Percentiles rank a stretch among this genome's conserved stretches.
These are phyloP conservation scores for Drosophila histrio DNA, from an alignment of 2,888 invertebrate genomes.

Conservation along the genomic window DNA sequence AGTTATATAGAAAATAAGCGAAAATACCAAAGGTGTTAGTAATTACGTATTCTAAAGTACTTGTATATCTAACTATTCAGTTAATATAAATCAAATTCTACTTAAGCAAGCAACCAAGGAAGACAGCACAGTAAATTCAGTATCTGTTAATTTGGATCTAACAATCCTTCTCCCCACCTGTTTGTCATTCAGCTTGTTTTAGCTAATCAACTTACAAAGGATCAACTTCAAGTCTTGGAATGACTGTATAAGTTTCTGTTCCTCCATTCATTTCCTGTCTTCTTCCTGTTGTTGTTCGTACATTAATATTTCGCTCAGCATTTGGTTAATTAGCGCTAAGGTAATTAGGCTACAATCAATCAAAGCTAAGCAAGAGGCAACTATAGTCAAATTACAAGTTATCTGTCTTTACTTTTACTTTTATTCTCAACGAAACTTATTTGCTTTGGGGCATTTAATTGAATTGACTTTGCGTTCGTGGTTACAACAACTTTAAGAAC, in stretches of 20 bases:
- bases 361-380: constrained; percentile 28
- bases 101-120: not conserved
- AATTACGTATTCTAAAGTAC: no score
- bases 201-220: not conserved
- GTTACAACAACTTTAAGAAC: constrained; percentile 25
- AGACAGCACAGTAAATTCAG: not conserved
- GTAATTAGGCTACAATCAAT: constrained; percentile 73
- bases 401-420: constrained; percentile 18
- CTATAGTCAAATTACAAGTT: constrained; percentile 35
- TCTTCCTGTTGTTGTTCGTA: not conserved
- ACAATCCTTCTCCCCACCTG: not conserved
- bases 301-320: constrained; percentile 24
- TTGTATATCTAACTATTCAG: not conserved
- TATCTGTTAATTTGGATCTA: not conserved
- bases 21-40: no score
- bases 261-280: not conserved
- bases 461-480: constrained; percentile 40
- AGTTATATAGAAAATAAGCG: no score
- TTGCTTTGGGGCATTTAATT: constrained; percentile 45
- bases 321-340: constrained; percentile 48
- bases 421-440: constrained; percentile 22
- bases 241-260: not conserved
- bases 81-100: not conserved
- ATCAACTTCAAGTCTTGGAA: not conserved
- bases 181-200: not conserved